Percentiles rank a stretch among this genome's conserved stretches.
Conservation (phyloP, 2,797 vertebrate genomes). For the Mionectes olivaceus region DNA sequence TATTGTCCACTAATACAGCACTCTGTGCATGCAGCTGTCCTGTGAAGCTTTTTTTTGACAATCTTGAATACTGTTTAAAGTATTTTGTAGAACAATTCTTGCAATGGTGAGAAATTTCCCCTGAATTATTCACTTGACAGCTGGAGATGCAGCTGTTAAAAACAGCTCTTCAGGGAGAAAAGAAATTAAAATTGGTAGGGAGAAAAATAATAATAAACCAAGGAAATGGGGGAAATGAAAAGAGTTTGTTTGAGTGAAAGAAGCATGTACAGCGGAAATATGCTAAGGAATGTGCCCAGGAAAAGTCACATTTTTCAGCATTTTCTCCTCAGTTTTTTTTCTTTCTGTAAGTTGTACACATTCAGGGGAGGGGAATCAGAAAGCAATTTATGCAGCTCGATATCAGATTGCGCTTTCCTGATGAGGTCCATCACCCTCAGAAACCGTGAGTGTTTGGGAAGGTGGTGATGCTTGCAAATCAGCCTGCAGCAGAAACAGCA, state of each 20-base stretch:
- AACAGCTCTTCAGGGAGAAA: constrained; percentile 63
- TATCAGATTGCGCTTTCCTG: constrained; percentile 43
- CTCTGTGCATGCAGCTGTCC: constrained; percentile 36
- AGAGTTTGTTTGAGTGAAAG: not conserved
- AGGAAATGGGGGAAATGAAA: constrained; percentile 25
- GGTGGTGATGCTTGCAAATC: constrained; percentile 63
- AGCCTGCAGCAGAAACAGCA: not conserved
- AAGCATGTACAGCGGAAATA: not conserved
- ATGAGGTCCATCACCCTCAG: constrained; percentile 42
- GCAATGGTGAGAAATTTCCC: constrained; percentile 55
- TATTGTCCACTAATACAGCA: constrained; percentile 48
- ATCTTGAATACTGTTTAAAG: constrained; percentile 46
- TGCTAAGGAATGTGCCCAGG: not conserved
- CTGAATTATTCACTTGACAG: constrained; percentile 69
- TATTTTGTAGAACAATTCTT: constrained; percentile 64
- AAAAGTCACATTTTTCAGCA: constrained; percentile 31
- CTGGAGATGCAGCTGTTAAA: constrained; percentile 67
- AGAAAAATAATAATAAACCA: constrained; percentile 68
- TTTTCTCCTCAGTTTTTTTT: not conserved
- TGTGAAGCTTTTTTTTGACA: constrained; percentile 42
- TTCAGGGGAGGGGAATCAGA: not conserved
- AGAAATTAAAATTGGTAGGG: constrained; percentile 56
- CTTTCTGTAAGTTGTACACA: constrained; percentile 9
- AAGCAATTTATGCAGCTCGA: constrained; percentile 47
- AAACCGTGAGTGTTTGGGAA: constrained; percentile 46